Evolutionary conservation across 1,140 invertebrate genomes (phyloP).

Genomic region (Planococcus citri): DNA sequence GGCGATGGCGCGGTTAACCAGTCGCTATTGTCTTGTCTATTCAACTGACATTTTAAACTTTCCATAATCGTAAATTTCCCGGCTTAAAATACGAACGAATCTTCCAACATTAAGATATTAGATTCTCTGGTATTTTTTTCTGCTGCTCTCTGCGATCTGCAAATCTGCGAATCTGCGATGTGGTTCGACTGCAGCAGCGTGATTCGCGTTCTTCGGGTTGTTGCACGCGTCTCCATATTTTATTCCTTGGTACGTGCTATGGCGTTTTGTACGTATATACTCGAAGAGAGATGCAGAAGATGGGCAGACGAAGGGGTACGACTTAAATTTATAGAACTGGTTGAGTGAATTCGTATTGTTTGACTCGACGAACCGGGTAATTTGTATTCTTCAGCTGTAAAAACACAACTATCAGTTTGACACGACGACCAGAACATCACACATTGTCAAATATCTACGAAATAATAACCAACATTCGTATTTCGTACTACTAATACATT

Average conservation of each 20-base stretch:
- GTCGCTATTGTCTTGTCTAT: constrained; percentile 16
- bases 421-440: background rate
- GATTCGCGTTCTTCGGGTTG: background rate
- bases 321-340: constrained; percentile 3
- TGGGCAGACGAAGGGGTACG: background rate
- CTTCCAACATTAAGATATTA: constrained; percentile 14
- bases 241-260: constrained; percentile 1
- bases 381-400: background rate
- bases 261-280: no score
- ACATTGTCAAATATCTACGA: background rate
- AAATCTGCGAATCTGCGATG: no score
- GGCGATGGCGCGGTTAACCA: background rate
- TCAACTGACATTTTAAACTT: constrained; percentile 13
- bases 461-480: constrained; percentile 2
- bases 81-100: constrained; percentile 14
- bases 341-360: background rate
- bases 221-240: constrained; percentile 11
- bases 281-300: no score
- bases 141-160: background rate
- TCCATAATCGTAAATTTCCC: constrained; percentile 20
- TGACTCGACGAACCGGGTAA: background rate
- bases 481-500: no score
- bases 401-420: constrained; percentile 1
- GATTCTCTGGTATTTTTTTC: background rate
- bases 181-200: background rate